Base-by-base conservation (phyloP, 2,113 vertebrate species). In the Halichoerus grypus region DNA sequence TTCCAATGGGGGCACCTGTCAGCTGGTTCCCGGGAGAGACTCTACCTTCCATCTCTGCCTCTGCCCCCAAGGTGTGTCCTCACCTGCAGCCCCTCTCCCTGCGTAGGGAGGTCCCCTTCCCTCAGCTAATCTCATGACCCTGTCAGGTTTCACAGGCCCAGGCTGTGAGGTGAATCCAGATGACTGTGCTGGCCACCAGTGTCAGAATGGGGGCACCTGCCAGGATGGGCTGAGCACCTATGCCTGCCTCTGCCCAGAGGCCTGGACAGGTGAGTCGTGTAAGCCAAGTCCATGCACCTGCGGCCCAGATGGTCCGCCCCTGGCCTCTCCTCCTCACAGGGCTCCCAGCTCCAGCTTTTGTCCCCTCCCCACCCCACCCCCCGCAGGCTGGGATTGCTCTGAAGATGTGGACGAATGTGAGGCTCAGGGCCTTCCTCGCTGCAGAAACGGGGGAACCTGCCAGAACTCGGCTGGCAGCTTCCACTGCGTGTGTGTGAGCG, bases 391-490 rank as follows among this genome's bases (percentile, higher is more conserved):
- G 92, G 97, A 97, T 18, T 98, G 98, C 93, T 97, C 98, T 5
- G 28, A 92, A 80, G 98, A 98, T 0, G 85, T 98, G 57, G 98
- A 98, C 0, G 98, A 98, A 59, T 98, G 98, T 59, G 96, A 97
- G 21, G 1, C 69, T 24, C 71, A 31, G 39, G 89, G 91, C 1
- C 61, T 84, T 13, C 88, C 81, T 26, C 93, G 42, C 65, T 98
- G 98, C 96, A 95, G 91, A 88, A 98, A 98, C 0, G 98, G 98
- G 21, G 98, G 98, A 0, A 98, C 98, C 42, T 98, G 98, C 87
- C 98, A 97, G 94, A 98, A 98, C 92, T 86, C 51, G 0, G 95
- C 97, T 0, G 98, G 98, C 0, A 24, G 97, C 95, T 98, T 98
- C 69, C 97, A 97, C 31, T 98, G 98, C 1, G 98, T 98, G 42